phyloP scores from a whole-genome alignment of 2,113 vertebrate genomes.

The Albula goreensis region DNA sequence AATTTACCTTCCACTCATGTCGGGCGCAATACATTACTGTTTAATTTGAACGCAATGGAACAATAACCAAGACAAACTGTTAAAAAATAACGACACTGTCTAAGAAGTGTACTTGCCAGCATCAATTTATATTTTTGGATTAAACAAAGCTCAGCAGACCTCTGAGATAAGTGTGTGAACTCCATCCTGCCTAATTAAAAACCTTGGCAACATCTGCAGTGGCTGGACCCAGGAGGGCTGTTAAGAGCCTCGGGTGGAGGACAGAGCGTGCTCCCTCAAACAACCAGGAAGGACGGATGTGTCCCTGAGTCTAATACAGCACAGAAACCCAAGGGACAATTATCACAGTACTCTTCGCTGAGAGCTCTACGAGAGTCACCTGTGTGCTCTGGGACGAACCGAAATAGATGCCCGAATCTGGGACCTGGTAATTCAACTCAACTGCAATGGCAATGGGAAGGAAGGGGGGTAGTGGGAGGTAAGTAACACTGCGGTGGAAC shows the following conservation, averaged over 20 bases:
- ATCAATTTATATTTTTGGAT: not conserved
- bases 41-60: not conserved
- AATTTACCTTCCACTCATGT: not conserved
- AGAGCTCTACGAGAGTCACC: not conserved
- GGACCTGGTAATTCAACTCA: not conserved
- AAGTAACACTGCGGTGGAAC: not conserved
- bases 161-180: not conserved
- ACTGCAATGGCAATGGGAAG: not conserved
- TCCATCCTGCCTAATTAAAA: constrained; percentile 1
- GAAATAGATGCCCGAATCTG: not conserved
- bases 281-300: not conserved
- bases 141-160: constrained; percentile 12
- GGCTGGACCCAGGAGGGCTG: not conserved
- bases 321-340: not conserved
- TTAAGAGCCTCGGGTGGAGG: not conserved
- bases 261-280: not conserved
- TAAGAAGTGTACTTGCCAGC: not conserved
- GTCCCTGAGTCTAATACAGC: not conserved
- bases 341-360: not conserved
- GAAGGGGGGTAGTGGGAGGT: not conserved
- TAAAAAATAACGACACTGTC: not conserved
- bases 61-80: not conserved
- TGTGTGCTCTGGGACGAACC: not conserved
- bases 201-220: not conserved
- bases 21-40: not conserved